These are phyloP conservation scores for Artemia sinica DNA, from an alignment of 2,888 invertebrate genomes.

Conservation along the genomic window DNA sequence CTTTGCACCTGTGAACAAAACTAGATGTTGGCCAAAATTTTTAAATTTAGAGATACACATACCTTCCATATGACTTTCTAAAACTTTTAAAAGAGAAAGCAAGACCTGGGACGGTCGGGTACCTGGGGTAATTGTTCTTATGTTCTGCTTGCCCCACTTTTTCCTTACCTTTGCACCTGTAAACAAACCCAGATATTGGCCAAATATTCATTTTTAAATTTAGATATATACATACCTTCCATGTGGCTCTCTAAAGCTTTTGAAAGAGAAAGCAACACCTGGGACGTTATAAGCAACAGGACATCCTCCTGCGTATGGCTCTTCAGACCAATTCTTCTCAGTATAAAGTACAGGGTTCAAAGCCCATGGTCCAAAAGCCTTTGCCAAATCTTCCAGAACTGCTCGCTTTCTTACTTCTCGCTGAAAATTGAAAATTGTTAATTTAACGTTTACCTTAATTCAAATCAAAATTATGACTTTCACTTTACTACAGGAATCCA, in stretches of 20 bases:
- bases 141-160: too few species aligned
- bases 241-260: conserved; percentile 23
- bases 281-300: conserved; percentile 32
- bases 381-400: conserved; percentile 30
- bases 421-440: conserved; percentile 20
- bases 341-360: conserved; percentile 30
- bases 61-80: conserved; percentile 24
- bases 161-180: too few species aligned
- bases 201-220: too few species aligned
- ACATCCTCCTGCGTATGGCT: conserved; percentile 34
- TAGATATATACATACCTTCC: conserved; percentile 16
- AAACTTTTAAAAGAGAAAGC: conserved; percentile 23
- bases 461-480: too few species aligned
- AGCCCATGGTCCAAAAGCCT: conserved; percentile 29
- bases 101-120: conserved; percentile 32
- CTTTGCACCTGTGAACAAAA: too few species aligned
- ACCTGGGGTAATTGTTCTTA: too few species aligned
- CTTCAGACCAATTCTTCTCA: conserved; percentile 33
- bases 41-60: too few species aligned
- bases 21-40: too few species aligned
- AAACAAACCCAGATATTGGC: too few species aligned
- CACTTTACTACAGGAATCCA: too few species aligned
- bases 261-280: conserved; percentile 27
- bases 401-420: conserved; percentile 30
- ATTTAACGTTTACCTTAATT: too few species aligned